Percentiles rank a stretch among this genome's conserved stretches.
Evolutionary conservation across 1,140 invertebrate species (phyloP).

Genomic region (Trissolcus basalis): DNA sequence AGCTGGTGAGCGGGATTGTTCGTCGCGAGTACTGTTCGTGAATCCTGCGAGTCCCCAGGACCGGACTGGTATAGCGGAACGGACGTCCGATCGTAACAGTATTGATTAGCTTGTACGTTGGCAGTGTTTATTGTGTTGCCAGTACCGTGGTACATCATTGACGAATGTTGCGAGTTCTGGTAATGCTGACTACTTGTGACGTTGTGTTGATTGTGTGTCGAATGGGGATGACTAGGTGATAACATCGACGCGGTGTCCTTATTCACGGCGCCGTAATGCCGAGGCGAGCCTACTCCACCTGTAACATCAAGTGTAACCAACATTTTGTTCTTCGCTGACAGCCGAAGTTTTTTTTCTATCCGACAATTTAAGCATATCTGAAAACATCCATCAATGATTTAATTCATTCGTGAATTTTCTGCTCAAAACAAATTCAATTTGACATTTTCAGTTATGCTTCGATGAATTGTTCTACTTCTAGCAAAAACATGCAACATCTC

Average conservation of each 20-base stretch:
- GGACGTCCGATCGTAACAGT: conserved; percentile 79
- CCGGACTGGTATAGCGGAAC: conserved; percentile 77
- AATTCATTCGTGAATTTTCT: too few species aligned
- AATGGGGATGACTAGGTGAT: conserved; percentile 78
- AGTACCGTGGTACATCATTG: conserved; percentile 77
- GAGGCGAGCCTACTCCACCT: conserved; percentile 79
- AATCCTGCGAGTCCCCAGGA: conserved; percentile 76
- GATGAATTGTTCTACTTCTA: too few species aligned
- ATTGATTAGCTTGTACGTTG: conserved; percentile 77
- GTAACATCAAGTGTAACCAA: conserved; percentile 75
- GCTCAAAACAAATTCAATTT: too few species aligned
- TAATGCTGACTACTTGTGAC: conserved; percentile 75
- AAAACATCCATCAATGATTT: too few species aligned
- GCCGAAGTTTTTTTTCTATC: too few species aligned
- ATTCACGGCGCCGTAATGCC: conserved; percentile 74
- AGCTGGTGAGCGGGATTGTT: conserved; percentile 77
- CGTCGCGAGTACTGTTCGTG: conserved; percentile 68
- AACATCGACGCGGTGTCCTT: conserved; percentile 73
- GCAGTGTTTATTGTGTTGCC: conserved; percentile 70
- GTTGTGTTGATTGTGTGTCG: conserved; percentile 73
- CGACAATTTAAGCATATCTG: too few species aligned
- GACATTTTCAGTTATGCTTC: too few species aligned
- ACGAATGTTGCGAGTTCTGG: conserved; percentile 74
- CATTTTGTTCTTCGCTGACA: conserved; percentile 53
- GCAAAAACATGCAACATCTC: too few species aligned